Percentiles rank a stretch among this genome's conserved stretches.
phyloP scores from a whole-genome alignment of 2,113 vertebrate species.

The Microcebus lehilahytsara region DNA sequence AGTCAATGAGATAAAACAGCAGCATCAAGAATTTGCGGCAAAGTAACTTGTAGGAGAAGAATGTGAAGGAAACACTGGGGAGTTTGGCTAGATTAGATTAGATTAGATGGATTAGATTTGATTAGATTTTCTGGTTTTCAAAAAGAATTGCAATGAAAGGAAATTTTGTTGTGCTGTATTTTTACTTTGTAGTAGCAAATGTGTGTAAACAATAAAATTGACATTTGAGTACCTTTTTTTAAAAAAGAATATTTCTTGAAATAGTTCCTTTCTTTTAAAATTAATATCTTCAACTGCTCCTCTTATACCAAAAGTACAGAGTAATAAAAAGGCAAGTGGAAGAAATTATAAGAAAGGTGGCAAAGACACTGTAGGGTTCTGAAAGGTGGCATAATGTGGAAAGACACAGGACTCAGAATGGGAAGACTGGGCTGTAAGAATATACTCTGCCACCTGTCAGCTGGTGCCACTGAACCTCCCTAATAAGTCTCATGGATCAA shows the following conservation, averaged over 20 bases:
- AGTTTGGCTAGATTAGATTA: not conserved
- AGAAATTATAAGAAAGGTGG: not conserved
- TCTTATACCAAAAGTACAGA: not conserved
- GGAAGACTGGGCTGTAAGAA: not conserved
- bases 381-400: not conserved
- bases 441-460: fast-evolving
- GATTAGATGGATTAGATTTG: too few relatives aligned
- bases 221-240: not conserved
- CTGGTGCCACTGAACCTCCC: not conserved
- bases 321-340: not conserved
- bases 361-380: not conserved
- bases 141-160: not conserved
- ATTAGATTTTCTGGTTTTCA: not conserved
- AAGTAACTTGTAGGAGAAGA: not conserved
- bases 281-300: not conserved
- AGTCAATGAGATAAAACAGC: not conserved
- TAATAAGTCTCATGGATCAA: not conserved
- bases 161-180: not conserved
- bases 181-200: constrained; percentile 2
- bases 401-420: not conserved
- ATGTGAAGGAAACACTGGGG: not conserved
- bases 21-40: not conserved
- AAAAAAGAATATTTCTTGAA: not conserved
- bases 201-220: not conserved
- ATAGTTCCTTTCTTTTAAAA: not conserved